Percentiles rank a stretch among this genome's conserved stretches.
Evolutionary conservation across 2,888 invertebrate genomes (phyloP).

Genomic region (Biston stratarius): DNA sequence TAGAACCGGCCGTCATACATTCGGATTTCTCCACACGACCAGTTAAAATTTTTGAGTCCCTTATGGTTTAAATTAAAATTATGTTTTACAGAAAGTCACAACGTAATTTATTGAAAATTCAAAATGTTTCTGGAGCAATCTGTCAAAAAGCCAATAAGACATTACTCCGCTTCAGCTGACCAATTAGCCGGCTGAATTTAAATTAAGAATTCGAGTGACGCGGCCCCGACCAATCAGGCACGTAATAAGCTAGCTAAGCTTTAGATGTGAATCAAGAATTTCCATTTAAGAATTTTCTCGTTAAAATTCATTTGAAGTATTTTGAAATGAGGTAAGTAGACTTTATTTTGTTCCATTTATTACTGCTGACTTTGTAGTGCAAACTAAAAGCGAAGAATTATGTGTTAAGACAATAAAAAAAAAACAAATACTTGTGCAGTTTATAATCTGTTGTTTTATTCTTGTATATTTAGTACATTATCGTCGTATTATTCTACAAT

Average conservation of each 20-base stretch:
- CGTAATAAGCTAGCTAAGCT: slow-evolving; percentile 58
- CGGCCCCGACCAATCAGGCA: slow-evolving; percentile 52
- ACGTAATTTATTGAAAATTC: slow-evolving; percentile 21
- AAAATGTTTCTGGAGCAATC: slow-evolving; percentile 43
- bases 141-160: slow-evolving; percentile 58
- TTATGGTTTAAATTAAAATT: too few relatives aligned
- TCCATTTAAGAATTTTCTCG: slow-evolving; percentile 34
- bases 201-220: slow-evolving; percentile 58
- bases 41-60: too few relatives aligned
- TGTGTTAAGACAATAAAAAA: too few relatives aligned
- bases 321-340: slow-evolving; percentile 9
- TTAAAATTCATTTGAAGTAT: slow-evolving; percentile 27
- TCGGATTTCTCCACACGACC: too few relatives aligned
- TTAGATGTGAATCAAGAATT: slow-evolving; percentile 50
- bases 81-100: not conserved
- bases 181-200: slow-evolving; percentile 60
- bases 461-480: too few relatives aligned
- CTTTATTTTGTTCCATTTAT: not conserved
- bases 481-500: too few relatives aligned
- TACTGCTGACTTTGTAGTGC: not conserved
- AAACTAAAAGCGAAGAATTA: not conserved
- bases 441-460: too few relatives aligned
- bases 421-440: too few relatives aligned
- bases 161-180: slow-evolving; percentile 48
- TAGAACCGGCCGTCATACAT: too few relatives aligned